A percentile compares a stretch with the other conserved stretches of the same genome.
phyloP scores from a whole-genome alignment of 2,888 invertebrate genomes.

The Drosophila ezoana region DNA sequence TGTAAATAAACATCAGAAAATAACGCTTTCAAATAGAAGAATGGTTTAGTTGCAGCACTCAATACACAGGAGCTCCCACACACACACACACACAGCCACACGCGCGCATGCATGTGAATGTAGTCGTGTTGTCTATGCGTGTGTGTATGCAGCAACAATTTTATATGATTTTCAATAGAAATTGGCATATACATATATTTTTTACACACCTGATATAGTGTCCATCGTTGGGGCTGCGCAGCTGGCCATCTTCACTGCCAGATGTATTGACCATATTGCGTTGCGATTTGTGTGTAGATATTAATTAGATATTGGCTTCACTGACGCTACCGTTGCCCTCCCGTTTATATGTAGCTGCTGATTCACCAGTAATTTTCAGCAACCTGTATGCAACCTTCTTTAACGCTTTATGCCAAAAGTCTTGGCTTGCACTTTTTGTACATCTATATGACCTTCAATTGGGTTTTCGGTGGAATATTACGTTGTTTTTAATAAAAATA shows the following conservation, averaged over 20 bases:
- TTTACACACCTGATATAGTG: slow-evolving; percentile 86
- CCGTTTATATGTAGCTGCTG: slow-evolving; percentile 33
- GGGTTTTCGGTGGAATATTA: slow-evolving; percentile 60
- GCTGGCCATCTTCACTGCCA: slow-evolving; percentile 93
- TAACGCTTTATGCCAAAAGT: slow-evolving; percentile 32
- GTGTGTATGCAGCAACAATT: slow-evolving; percentile 80
- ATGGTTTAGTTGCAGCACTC: slow-evolving; percentile 51
- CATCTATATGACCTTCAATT: slow-evolving; percentile 54
- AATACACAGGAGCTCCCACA: slow-evolving; percentile 46
- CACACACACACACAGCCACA: slow-evolving; percentile 40
- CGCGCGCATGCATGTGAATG: slow-evolving; percentile 42
- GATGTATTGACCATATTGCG: slow-evolving; percentile 79
- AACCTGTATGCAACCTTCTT: slow-evolving; percentile 21
- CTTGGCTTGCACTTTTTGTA: slow-evolving; percentile 34
- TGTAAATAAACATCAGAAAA: slow-evolving; percentile 53
- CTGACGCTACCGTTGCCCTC: slow-evolving; percentile 31
- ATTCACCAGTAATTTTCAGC: slow-evolving; percentile 44
- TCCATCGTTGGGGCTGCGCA: slow-evolving; percentile 89
- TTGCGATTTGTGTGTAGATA: slow-evolving; percentile 23
- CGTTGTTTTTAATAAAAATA: slow-evolving; percentile 45
- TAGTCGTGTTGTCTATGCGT: slow-evolving; percentile 32
- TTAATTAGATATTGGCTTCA: slow-evolving; percentile 21
- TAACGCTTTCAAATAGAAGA: slow-evolving; percentile 56
- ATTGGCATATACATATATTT: slow-evolving; percentile 32
- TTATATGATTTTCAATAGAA: slow-evolving; percentile 69